A percentile compares a stretch with the other conserved stretches of the same genome.
Evolutionary conservation across 2,888 invertebrate species (phyloP).

Genomic region (Hedychridium roseum): DNA sequence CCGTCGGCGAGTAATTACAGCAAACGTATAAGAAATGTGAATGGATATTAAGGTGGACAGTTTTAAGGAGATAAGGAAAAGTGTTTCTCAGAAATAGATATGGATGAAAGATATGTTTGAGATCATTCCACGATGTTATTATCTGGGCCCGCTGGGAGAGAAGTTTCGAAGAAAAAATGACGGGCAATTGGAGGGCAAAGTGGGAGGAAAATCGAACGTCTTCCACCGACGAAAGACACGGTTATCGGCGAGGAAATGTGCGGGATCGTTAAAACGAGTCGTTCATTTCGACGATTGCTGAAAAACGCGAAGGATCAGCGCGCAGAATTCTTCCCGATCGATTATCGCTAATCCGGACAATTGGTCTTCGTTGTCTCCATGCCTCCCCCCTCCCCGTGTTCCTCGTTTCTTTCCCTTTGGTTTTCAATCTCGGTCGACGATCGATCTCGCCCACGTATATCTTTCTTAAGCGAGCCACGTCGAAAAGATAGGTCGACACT

Average conservation of each 20-base stretch:
- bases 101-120: neutral
- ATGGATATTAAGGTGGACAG: too few relatives aligned
- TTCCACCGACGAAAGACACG: neutral
- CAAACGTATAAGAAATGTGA: too few relatives aligned
- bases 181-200: neutral
- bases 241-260: too few relatives aligned
- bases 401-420: neutral
- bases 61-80: too few relatives aligned
- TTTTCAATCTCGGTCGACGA: neutral
- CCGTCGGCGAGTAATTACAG: too few relatives aligned
- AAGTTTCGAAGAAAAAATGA: neutral
- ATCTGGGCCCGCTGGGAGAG: neutral
- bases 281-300: neutral
- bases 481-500: too few relatives aligned
- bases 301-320: neutral
- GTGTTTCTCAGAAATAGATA: too few relatives aligned
- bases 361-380: neutral
- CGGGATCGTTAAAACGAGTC: neutral
- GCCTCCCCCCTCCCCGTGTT: neutral
- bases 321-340: neutral
- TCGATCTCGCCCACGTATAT: too few relatives aligned
- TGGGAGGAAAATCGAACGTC: neutral
- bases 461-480: too few relatives aligned
- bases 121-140: neutral
- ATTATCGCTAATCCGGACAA: neutral